Conservation (phyloP, 2,797 vertebrate species). For the Australoheros facetus region DNA sequence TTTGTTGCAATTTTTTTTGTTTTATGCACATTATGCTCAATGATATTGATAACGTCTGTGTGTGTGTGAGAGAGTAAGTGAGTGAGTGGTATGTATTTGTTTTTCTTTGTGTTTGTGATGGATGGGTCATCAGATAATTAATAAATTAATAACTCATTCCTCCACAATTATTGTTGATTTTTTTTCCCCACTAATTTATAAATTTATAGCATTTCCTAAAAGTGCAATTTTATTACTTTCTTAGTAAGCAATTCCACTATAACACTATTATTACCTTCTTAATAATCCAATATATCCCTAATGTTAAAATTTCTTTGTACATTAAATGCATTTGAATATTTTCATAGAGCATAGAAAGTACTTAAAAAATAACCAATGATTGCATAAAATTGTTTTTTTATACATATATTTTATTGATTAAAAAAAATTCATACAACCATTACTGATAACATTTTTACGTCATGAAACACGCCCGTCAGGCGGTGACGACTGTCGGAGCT, state of each 20-base stretch:
- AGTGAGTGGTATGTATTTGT: constrained; percentile 8
- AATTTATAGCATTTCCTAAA: not conserved
- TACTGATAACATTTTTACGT: not conserved
- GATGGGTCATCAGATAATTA: not conserved
- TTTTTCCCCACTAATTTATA: not conserved
- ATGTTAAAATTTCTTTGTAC: not conserved
- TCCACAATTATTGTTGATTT: not conserved
- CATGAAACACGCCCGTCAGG: not conserved
- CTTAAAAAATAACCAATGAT: not conserved
- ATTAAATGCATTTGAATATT: not conserved
- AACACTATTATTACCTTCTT: not conserved
- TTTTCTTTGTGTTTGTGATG: not conserved
- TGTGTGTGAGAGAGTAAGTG: not conserved
- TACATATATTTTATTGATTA: no score
- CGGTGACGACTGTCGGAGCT: not conserved
- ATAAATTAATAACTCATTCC: constrained; percentile 32
- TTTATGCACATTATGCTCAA: constrained; percentile 53
- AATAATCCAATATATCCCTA: not conserved
- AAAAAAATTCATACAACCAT: not conserved
- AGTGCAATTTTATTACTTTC: not conserved
- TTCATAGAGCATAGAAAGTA: not conserved
- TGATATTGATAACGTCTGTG: constrained; percentile 31
- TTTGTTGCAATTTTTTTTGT: constrained; percentile 30
- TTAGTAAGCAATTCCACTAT: not conserved
- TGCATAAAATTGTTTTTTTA: not conserved